A percentile compares a stretch with the other conserved stretches of the same genome.
phyloP scores from a whole-genome alignment of 2,113 vertebrate species.

The Bucco capensis region DNA sequence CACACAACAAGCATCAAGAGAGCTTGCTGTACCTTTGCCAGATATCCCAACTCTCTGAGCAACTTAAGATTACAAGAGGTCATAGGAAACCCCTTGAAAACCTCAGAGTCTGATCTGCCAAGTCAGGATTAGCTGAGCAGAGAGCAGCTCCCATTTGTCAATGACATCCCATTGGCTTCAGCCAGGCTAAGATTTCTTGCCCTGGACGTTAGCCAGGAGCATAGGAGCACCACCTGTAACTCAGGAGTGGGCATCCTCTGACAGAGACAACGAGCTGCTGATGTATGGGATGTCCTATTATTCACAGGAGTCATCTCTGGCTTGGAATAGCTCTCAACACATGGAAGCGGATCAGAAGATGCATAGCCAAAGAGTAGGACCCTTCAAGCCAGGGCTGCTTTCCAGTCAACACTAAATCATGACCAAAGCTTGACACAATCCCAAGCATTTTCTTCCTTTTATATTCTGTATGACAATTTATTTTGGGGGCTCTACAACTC shows the following conservation, averaged over 20 bases:
- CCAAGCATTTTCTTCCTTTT: neutral
- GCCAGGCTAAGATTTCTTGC: neutral
- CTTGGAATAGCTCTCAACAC: neutral
- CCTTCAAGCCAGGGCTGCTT: neutral
- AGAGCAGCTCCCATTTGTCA: neutral
- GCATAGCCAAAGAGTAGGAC: neutral
- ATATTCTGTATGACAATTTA: neutral
- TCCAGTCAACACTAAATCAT: neutral
- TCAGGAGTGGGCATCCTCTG: neutral
- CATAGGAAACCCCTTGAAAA: neutral
- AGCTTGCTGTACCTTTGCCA: neutral
- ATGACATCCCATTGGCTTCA: neutral
- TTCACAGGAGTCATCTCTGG: accelerated
- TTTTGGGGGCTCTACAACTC: neutral
- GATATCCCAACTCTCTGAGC: neutral
- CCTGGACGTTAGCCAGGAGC: neutral
- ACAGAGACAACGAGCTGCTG: accelerated
- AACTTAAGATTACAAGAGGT: neutral
- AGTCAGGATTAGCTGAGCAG: neutral
- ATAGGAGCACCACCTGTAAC: neutral
- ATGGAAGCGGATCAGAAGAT: neutral
- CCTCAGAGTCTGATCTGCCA: neutral
- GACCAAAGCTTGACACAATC: neutral
- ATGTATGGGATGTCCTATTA: neutral
- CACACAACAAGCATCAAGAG: neutral